Base-by-base conservation (phyloP, 2,888 invertebrate genomes). In the Eugnorisma glareosa region DNA sequence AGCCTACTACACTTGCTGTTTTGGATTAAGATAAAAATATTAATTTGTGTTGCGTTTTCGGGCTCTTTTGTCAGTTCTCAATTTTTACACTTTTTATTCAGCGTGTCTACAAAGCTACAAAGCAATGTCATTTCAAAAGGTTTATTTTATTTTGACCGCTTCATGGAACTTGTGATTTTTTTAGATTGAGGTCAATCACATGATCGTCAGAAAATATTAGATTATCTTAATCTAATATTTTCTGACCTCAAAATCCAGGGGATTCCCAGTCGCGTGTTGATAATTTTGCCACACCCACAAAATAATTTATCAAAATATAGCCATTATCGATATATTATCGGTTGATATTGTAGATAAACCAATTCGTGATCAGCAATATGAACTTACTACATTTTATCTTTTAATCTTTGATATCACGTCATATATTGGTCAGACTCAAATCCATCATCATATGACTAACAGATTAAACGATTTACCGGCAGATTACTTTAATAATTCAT, bases 401-500 rank as follows among this genome's bases (percentile, higher is more conserved):
- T n/a, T 31, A 69, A 54, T 61, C 24, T 24, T n/a, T 77, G 40
- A 64, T 45, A 45, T n/a, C n/a, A 59, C 43, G n/a, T 40, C 51
- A 69, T n/a, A n/a, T n/a, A n/a, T 70, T 10, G 45, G 28, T 24
- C 61, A 40, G 61, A 67, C 35, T 37, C 28, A 66, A 51, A 75
- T 54, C 57, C 48, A 54, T 82, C 45, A 81, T 71, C 59, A 21
- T 80, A 85, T 77, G 54, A 35, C 15, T 2, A 64, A 66, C n/a
- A 68, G 67, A 84, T 83, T 64, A 85, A 86, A 81, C 78, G 81
- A 61, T 76, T 71, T 85, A 81, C 68, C 67, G 67, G 74, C 67
- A 83, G 89, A 90, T 89, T 86, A 88, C 85, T 86, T 81, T 86
- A 85, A 77, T 84, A 83, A 83, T 86, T 83, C 76, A 76, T 85